Percentiles rank a stretch among this genome's conserved stretches.
phyloP scores from a whole-genome alignment of 2,888 invertebrate genomes.

The Muschampia plurimacula region DNA sequence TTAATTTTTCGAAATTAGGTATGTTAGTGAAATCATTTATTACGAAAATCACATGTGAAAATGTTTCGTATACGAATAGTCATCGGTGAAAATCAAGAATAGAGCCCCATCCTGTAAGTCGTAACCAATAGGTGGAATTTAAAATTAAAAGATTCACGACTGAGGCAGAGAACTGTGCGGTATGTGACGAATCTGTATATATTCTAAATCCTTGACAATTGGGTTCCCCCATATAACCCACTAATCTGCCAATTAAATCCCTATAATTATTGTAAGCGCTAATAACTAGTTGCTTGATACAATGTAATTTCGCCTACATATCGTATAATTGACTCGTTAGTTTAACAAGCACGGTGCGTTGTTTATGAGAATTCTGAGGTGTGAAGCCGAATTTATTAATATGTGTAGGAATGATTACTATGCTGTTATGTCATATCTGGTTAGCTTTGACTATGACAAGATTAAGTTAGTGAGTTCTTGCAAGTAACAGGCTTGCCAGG shows the following conservation, averaged over 20 bases:
- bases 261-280: conserved; percentile 36
- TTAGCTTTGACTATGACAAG: conserved; percentile 2
- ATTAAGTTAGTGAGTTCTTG: neutral
- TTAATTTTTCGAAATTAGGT: too few species aligned
- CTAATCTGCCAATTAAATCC: conserved; percentile 31
- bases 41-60: too few species aligned
- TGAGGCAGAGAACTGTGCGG: too few species aligned
- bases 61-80: too few species aligned
- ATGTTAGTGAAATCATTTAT: too few species aligned
- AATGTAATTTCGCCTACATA: conserved; percentile 29
- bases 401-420: conserved; percentile 28
- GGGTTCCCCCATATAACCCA: conserved; percentile 2
- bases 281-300: conserved; percentile 28
- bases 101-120: too few species aligned
- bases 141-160: too few species aligned
- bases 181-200: too few species aligned
- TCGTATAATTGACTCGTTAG: conserved; percentile 67
- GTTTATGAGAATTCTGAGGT: conserved; percentile 35
- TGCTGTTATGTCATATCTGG: conserved; percentile 25
- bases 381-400: conserved; percentile 31
- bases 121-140: too few species aligned
- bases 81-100: too few species aligned
- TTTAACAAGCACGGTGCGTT: conserved; percentile 39
- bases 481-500: too few species aligned
- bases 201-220: neutral